Evolutionary conservation across 2,888 invertebrate species (phyloP).

Genomic region (Girardia tigrina): DNA sequence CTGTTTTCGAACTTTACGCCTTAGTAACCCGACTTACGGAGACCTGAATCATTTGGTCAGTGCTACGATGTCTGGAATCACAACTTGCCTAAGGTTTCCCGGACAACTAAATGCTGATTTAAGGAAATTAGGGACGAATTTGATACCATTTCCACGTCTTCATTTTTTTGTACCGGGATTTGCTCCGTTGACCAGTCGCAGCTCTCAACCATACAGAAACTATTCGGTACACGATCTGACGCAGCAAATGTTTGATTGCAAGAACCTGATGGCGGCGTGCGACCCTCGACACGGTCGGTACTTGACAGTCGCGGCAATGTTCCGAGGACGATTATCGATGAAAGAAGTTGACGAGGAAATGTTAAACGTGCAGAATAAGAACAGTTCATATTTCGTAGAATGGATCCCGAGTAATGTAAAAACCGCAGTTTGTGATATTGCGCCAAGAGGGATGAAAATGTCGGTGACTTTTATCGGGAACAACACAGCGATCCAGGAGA

Average conservation of each 20-base stretch:
- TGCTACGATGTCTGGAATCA: constrained; percentile 26
- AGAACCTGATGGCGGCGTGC: constrained; percentile 28
- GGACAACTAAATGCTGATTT: constrained; percentile 34
- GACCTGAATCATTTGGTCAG: constrained; percentile 26
- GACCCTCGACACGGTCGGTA: constrained; percentile 21
- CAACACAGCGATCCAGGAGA: constrained; percentile 21
- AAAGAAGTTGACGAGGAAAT: constrained; percentile 26
- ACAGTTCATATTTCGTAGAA: constrained; percentile 28
- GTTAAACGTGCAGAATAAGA: constrained; percentile 29
- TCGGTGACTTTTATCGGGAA: constrained; percentile 27
- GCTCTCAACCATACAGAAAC: neutral
- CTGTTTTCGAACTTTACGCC: constrained; percentile 13
- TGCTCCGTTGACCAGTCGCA: constrained; percentile 7
- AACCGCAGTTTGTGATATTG: constrained; percentile 32
- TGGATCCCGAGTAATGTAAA: constrained; percentile 35
- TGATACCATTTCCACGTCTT: constrained; percentile 30
- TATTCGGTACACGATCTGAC: constrained; percentile 24
- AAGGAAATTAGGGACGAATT: constrained; percentile 32
- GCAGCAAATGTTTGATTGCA: constrained; percentile 20
- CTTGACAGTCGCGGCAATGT: constrained; percentile 31
- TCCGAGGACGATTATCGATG: constrained; percentile 29
- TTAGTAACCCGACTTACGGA: neutral
- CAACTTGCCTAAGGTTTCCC: constrained; percentile 32
- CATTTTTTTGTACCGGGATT: constrained; percentile 31
- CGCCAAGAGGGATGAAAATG: neutral